Percentiles rank a stretch among this genome's conserved stretches.
Conservation (phyloP, 2,888 invertebrate genomes). For the Dolichopus griseipennis region DNA sequence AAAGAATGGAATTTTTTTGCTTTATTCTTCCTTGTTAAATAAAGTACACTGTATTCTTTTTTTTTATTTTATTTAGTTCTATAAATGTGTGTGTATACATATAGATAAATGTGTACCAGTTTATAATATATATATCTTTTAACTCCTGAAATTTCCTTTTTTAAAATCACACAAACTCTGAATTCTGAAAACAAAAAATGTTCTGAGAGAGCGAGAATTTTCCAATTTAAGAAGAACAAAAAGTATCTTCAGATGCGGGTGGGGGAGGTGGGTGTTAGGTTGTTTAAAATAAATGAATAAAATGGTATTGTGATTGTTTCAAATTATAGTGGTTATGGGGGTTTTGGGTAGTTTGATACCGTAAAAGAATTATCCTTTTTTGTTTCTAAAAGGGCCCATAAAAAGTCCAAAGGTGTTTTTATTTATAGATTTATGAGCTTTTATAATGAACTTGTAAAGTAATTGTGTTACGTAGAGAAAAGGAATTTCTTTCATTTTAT, state of each 20-base stretch:
- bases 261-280: no score
- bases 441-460: constrained; percentile 45
- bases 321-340: neutral
- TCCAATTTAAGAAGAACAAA: no score
- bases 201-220: no score
- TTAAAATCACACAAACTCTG: neutral
- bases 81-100: neutral
- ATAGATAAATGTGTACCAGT: neutral
- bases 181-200: no score
- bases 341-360: constrained; percentile 1
- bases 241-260: no score
- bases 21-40: no score
- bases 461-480: constrained; percentile 33
- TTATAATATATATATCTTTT: neutral
- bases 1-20: no score
- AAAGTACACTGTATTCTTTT: no score
- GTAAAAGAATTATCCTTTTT: constrained; percentile 4
- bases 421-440: constrained; percentile 40
- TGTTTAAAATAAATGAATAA: no score
- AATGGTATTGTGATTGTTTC: neutral
- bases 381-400: constrained; percentile 4
- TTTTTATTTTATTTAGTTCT: neutral
- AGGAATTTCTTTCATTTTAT: neutral
- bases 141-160: neutral
- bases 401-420: constrained; percentile 19